Evolutionary conservation across 2,888 invertebrate species (phyloP).

Genomic region (Heliconius charithonia): DNA sequence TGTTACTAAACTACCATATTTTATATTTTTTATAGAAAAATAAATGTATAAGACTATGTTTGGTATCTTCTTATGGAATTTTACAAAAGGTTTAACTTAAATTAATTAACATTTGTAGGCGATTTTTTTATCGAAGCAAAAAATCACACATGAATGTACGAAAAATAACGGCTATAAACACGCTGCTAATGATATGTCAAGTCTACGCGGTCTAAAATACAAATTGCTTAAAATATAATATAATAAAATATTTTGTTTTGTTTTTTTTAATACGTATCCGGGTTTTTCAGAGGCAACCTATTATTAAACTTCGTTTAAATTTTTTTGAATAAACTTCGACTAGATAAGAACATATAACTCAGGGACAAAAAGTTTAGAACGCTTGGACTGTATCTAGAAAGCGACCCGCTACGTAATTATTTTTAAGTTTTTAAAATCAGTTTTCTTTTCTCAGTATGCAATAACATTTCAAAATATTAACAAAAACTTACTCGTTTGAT

Average conservation of each 20-base stretch:
- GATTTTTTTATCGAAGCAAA: not conserved
- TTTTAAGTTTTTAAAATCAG: not conserved
- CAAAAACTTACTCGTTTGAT: not conserved
- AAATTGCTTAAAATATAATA: no score
- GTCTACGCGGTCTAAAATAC: not conserved
- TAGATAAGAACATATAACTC: not conserved
- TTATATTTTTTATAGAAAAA: not conserved
- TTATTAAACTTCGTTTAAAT: not conserved
- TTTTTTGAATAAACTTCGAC: not conserved
- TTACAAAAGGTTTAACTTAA: no score
- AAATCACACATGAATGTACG: not conserved
- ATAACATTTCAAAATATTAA: no score
- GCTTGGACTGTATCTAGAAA: no score
- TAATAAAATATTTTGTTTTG: not conserved
- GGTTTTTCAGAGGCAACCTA: no score
- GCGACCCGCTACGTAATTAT: not conserved
- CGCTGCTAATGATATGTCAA: not conserved
- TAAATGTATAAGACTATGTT: no score
- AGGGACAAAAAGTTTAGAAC: no score
- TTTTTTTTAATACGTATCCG: not conserved
- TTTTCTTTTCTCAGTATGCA: not conserved
- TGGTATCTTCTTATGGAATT: no score
- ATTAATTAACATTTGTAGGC: no score
- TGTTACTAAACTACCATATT: not conserved
- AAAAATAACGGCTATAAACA: not conserved